Evolutionary conservation across 2,888 invertebrate species (phyloP).

Genomic region (Rotaria socialis): DNA sequence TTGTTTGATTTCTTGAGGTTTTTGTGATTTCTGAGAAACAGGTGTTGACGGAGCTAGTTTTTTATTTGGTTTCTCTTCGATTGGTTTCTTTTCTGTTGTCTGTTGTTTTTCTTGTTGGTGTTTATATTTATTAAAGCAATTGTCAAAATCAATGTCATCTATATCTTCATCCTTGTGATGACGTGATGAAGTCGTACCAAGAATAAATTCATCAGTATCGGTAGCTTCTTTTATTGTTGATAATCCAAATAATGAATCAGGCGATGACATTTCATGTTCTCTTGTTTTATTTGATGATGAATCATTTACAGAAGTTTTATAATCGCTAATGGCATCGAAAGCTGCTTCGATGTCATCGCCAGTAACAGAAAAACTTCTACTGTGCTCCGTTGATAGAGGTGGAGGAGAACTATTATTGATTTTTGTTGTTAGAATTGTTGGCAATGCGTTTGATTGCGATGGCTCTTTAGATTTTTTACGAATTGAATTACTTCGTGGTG

Average conservation of each 20-base stretch:
- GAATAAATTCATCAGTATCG: neutral
- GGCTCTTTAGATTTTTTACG: slow-evolving; percentile 21
- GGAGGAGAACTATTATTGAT: neutral
- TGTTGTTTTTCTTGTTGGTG: neutral
- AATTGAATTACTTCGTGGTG: neutral
- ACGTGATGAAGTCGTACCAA: neutral
- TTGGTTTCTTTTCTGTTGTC: neutral
- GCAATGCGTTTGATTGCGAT: neutral
- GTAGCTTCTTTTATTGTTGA: slow-evolving; percentile 6
- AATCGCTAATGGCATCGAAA: slow-evolving; percentile 14
- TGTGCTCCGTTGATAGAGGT: neutral
- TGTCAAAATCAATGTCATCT: slow-evolving; percentile 3
- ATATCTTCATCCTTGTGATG: neutral
- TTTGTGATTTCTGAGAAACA: neutral
- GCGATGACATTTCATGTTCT: neutral
- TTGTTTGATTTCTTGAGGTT: neutral
- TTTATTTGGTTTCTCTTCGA: neutral
- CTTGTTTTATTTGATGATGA: neutral
- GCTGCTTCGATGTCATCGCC: slow-evolving; percentile 33
- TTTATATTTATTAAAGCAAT: neutral
- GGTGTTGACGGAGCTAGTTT: neutral
- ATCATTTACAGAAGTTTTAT: neutral
- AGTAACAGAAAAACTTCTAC: slow-evolving; percentile 28
- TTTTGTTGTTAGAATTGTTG: neutral
- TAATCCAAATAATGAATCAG: slow-evolving; percentile 22